Evolutionary conservation across 2,888 invertebrate species (phyloP), one percentile per base, ranked within the genome.

Genomic region (Drosophila longiperda): DNA sequence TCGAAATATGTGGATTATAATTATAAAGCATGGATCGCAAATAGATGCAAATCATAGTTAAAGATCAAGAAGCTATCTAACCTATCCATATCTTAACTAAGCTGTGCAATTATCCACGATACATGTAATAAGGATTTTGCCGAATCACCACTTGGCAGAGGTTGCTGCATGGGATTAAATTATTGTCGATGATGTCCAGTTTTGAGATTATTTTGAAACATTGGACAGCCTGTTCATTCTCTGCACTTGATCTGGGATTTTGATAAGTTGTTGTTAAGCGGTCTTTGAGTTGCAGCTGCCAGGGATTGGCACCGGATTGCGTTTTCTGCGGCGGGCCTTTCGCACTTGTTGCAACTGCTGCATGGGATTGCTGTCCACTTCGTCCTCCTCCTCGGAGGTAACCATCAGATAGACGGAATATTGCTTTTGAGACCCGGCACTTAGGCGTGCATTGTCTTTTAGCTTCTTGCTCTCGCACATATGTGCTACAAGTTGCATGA

Each of bases 381-480:
- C 74, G 6, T 73, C 74, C 1, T 85, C 87, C 7, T 78, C 83
- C 9, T 85, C 78, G 6, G 85, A 74, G 6, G 54, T 68, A 1
- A 87, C 78, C 58, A 74, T 52, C 0, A 89, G 8, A 33, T 89
- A 86, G 7, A 82, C 62, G 3, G 82, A 65, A 15, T 72, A 82
- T 26, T 80, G 64, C 12, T 77, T 84, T 1, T 32, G 54, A 0
- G 20, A 26, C 29, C 80, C 75, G 2, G 69, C 80, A 0, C 4
- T 66, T 2, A 84, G 12, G 3, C 84, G 63, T 8, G 6, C 0
- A 0, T 69, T 23, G 0, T 15, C 12, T 23, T 2, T 34, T 1
- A 12, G 17, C 2, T 76, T 65, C 9, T 34, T 63, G 20, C 62
- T n/a, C 17, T 70, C 63, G 29, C 75, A 73, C 77, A 84, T 65